These are phyloP conservation scores for Diceros bicornis DNA, from an alignment of 2,797 vertebrate genomes.

Conservation along the genomic window DNA sequence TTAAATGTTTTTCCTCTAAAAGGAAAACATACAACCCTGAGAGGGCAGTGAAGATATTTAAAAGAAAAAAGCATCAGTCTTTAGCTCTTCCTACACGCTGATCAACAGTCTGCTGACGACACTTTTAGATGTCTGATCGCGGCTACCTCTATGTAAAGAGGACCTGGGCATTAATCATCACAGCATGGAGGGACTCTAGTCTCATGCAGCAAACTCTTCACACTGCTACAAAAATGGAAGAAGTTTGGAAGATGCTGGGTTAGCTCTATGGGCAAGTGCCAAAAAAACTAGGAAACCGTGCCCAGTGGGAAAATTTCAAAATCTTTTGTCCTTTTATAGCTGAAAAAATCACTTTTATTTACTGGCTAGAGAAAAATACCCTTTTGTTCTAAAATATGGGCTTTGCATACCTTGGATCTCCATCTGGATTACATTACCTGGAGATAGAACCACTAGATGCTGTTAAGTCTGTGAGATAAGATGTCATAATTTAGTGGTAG, in stretches of 20 bases:
- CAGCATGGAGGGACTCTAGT: slow-evolving; percentile 77
- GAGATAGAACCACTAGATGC: slow-evolving; percentile 67
- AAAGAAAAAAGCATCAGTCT: slow-evolving; percentile 67
- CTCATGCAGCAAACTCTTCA: slow-evolving; percentile 83
- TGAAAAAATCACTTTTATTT: slow-evolving; percentile 95
- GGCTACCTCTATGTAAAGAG: slow-evolving; percentile 70
- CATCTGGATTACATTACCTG: slow-evolving; percentile 82
- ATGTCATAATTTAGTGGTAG: slow-evolving; percentile 67
- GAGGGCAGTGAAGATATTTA: slow-evolving; percentile 49
- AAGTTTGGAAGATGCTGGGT: slow-evolving; percentile 85
- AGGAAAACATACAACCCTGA: slow-evolving; percentile 52
- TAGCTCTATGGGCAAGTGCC: slow-evolving; percentile 86
- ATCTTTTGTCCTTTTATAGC: slow-evolving; percentile 96
- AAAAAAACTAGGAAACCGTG: slow-evolving; percentile 88
- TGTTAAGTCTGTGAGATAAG: slow-evolving; percentile 50
- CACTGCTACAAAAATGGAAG: slow-evolving; percentile 89
- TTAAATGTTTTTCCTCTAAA: slow-evolving; percentile 30
- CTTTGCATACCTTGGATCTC: slow-evolving; percentile 80
- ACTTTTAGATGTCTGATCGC: slow-evolving; percentile 70
- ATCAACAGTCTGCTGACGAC: slow-evolving; percentile 75
- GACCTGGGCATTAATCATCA: slow-evolving; percentile 79
- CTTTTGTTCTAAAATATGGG: slow-evolving; percentile 82
- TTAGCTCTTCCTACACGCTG: slow-evolving; percentile 40
- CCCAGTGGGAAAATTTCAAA: slow-evolving; percentile 89
- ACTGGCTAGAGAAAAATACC: slow-evolving; percentile 85